These are phyloP conservation scores for Otolemur garnettii DNA, from an alignment of 2,113 vertebrate genomes.

Conservation along the genomic window DNA sequence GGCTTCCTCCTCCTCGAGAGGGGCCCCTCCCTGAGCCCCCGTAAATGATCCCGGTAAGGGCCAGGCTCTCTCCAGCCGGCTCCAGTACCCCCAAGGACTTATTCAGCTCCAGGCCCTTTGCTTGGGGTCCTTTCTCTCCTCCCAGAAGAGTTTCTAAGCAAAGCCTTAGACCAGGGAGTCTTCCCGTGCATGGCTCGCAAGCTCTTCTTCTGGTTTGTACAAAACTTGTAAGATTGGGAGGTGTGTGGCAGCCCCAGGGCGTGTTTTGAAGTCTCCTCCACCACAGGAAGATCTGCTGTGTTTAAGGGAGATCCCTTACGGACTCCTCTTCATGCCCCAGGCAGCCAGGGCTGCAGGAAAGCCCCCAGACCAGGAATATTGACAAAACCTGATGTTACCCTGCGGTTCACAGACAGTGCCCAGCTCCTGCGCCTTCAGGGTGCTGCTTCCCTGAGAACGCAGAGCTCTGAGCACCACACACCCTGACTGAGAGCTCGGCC, in stretches of 20 bases:
- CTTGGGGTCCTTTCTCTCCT: neutral
- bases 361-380: neutral
- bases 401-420: neutral
- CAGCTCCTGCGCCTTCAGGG: neutral
- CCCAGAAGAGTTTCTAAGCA: neutral
- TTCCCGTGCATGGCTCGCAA: accelerated
- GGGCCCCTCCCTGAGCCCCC: neutral
- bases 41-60: accelerated
- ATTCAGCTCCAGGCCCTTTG: neutral
- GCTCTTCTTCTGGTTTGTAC: neutral
- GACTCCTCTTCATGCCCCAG: neutral
- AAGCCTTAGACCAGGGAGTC: too few relatives aligned
- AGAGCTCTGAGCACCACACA: neutral
- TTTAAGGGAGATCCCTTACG: neutral
- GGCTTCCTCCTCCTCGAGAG: neutral
- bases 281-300: too few relatives aligned
- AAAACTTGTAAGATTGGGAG: neutral
- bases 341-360: neutral
- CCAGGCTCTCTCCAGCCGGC: accelerated
- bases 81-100: neutral
- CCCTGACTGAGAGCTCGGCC: neutral
- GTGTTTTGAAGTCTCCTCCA: neutral
- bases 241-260: neutral
- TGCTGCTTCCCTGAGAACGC: neutral
- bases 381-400: neutral